Conservation (phyloP, 2,113 vertebrate species). For the Nesospiza acunhae region DNA sequence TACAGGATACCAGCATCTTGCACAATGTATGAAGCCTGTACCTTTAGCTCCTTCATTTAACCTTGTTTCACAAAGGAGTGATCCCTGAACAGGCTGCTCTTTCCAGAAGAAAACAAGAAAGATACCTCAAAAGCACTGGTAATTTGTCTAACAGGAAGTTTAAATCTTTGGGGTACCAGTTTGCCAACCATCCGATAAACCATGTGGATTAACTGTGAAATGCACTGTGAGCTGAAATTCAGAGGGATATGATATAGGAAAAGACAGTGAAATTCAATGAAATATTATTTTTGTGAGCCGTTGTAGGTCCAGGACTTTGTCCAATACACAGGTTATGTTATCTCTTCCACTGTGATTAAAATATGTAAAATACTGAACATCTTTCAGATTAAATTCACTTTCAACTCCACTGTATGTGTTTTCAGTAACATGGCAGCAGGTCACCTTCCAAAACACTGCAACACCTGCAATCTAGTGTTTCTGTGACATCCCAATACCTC, state of each 20-base stretch:
- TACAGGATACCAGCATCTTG: neutral
- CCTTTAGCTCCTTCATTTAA: conserved; percentile 19
- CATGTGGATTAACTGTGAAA: neutral
- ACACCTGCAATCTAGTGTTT: neutral
- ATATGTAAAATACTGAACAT: neutral
- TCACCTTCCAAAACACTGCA: neutral
- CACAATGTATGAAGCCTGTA: neutral
- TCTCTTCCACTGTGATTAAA: neutral
- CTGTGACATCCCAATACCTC: neutral
- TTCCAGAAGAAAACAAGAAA: neutral
- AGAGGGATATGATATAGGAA: fast-evolving
- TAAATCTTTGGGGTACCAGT: neutral
- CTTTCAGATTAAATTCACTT: neutral
- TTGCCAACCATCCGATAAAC: neutral
- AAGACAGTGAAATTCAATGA: neutral
- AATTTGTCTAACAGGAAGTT: neutral
- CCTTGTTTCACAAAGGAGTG: conserved; percentile 12
- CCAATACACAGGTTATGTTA: neutral
- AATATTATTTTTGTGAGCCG: neutral
- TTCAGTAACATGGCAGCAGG: neutral
- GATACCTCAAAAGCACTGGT: neutral
- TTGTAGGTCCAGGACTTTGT: neutral
- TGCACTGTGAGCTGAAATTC: neutral
- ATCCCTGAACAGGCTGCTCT: neutral
- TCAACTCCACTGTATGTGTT: neutral